Conservation (phyloP, 2,113 vertebrate genomes). For the Psittacara wagleri region DNA sequence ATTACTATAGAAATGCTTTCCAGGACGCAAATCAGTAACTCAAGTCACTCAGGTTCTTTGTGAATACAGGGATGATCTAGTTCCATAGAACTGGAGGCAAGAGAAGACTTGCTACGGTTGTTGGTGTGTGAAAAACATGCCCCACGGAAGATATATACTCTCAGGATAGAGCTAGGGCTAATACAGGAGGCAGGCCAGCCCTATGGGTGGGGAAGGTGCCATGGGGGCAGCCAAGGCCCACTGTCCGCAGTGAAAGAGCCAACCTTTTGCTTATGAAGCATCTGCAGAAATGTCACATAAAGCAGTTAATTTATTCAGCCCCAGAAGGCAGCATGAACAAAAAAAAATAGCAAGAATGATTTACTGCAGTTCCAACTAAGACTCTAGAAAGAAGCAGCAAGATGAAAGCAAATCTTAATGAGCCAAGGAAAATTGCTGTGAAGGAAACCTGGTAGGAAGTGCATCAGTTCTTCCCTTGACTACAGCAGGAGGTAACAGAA, state of each 20-base stretch:
- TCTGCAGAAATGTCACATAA: neutral
- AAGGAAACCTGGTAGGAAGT: neutral
- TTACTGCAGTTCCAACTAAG: neutral
- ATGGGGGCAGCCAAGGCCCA: accelerated
- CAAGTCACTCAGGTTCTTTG: neutral
- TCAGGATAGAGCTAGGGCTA: neutral
- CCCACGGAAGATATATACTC: accelerated
- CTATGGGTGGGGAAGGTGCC: neutral
- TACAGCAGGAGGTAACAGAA: neutral
- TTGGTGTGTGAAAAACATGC: neutral
- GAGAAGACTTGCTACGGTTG: neutral
- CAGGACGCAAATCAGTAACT: neutral
- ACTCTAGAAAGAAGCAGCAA: neutral
- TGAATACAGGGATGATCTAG: neutral
- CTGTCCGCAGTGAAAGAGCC: neutral
- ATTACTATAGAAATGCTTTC: neutral
- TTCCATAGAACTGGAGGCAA: neutral
- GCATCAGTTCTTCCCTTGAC: neutral
- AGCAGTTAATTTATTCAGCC: neutral
- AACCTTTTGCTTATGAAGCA: accelerated
- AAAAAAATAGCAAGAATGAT: neutral
- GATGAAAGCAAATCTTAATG: neutral
- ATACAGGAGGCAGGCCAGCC: neutral
- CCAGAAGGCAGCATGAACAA: accelerated
- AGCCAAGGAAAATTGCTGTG: neutral